Percentiles rank a stretch among this genome's conserved stretches.
These are phyloP conservation scores for Harpagus bidentatus DNA, from an alignment of 2,113 vertebrate genomes.

Conservation along the genomic window DNA sequence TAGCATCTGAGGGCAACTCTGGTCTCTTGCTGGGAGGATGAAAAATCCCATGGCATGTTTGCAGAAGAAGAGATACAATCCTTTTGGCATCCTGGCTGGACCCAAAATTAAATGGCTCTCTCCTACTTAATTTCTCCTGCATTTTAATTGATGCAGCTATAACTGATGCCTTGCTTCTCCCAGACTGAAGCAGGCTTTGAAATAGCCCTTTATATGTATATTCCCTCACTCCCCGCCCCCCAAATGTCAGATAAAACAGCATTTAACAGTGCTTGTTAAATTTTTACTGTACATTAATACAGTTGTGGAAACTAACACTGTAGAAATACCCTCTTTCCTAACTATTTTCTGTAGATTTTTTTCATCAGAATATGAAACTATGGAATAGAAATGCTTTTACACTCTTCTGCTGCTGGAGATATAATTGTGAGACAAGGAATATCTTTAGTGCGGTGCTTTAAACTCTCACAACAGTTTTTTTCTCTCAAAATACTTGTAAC, in stretches of 20 bases:
- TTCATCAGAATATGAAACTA: background rate
- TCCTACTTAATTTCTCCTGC: background rate
- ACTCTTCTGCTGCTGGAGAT: background rate
- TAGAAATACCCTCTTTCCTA: background rate
- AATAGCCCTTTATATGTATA: background rate
- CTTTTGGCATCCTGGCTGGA: background rate
- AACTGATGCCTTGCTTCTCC: background rate
- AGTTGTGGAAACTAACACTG: background rate
- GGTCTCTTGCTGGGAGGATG: background rate
- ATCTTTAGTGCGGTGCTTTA: background rate
- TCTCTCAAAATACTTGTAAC: constrained; percentile 11
- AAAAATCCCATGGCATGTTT: background rate
- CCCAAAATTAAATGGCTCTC: background rate
- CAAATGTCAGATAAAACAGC: background rate
- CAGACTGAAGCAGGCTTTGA: background rate
- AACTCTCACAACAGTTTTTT: background rate
- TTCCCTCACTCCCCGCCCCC: background rate
- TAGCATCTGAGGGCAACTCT: background rate
- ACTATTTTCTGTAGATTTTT: background rate
- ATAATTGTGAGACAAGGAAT: background rate
- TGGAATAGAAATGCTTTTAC: background rate
- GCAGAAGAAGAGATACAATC: background rate
- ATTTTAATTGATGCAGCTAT: background rate
- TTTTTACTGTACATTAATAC: background rate
- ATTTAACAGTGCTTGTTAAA: background rate